These are phyloP conservation scores for Helleia helle DNA, from an alignment of 2,888 invertebrate species.

Conservation along the genomic window DNA sequence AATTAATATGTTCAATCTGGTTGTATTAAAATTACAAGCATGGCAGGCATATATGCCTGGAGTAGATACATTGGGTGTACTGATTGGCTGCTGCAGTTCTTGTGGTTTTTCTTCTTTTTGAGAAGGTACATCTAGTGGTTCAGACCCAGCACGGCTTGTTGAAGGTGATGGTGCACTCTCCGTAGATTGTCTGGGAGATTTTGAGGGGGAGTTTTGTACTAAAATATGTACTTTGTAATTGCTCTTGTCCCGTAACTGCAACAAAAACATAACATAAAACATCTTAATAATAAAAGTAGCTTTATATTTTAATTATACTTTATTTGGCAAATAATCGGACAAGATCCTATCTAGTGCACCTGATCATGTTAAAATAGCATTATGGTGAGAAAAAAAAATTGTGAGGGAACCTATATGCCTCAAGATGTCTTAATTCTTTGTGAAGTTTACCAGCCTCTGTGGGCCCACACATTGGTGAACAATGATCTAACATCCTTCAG, in stretches of 20 bases:
- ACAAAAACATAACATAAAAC: too few species aligned
- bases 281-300: too few species aligned
- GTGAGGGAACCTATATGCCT: too few species aligned
- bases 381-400: too few species aligned
- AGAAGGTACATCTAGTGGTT: slow-evolving; percentile 19
- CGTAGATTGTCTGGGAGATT: slow-evolving; percentile 29
- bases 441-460: too few species aligned
- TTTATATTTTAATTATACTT: too few species aligned
- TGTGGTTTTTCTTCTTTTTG: slow-evolving; percentile 26
- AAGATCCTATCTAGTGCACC: too few species aligned
- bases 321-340: too few species aligned
- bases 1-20: slow-evolving; percentile 81
- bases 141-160: slow-evolving; percentile 36
- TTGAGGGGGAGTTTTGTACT: slow-evolving; percentile 74
- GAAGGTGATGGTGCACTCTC: slow-evolving; percentile 34
- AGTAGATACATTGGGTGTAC: slow-evolving; percentile 36
- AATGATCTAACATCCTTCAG: too few species aligned
- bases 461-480: too few species aligned
- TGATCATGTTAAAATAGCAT: too few species aligned
- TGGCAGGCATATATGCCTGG: slow-evolving; percentile 74
- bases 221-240: slow-evolving; percentile 79
- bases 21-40: slow-evolving; percentile 77
- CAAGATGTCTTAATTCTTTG: too few species aligned
- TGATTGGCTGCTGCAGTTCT: slow-evolving; percentile 19
- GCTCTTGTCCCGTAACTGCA: slow-evolving; percentile 54